Percentiles rank a stretch among this genome's conserved stretches.
Conservation (phyloP, 2,113 vertebrate species). For the Tichodroma muraria region DNA sequence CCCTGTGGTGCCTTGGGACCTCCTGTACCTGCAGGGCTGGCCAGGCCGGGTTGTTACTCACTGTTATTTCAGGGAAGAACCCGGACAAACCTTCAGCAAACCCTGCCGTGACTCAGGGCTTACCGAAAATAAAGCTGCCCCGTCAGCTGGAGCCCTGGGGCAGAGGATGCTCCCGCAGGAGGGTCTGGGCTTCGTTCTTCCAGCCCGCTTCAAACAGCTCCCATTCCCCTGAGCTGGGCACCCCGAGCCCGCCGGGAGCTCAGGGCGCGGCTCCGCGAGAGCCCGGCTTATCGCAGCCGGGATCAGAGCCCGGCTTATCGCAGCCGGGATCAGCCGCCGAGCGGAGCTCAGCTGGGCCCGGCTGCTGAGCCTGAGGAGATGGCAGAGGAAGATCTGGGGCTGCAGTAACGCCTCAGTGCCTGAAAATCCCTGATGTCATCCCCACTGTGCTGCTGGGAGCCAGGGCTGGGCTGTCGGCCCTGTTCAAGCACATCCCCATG, state of each 20-base stretch:
- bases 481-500: too few species aligned
- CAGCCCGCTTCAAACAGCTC: background rate
- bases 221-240: fast-evolving
- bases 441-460: background rate
- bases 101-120: background rate
- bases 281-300: background rate
- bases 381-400: background rate
- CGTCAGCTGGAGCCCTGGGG: background rate
- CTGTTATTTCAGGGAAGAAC: background rate
- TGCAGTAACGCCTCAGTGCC: background rate
- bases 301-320: background rate
- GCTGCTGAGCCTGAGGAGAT: background rate
- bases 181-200: background rate
- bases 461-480: background rate
- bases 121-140: background rate
- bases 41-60: background rate
- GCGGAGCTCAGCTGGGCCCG: background rate
- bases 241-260: background rate
- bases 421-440: background rate
- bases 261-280: background rate
- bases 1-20: background rate
- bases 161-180: background rate
- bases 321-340: background rate
- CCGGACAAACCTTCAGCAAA: background rate
- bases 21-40: background rate